These are phyloP conservation scores for Cranoglanis bouderius DNA, from an alignment of 2,113 vertebrate species.

Conservation along the genomic window DNA sequence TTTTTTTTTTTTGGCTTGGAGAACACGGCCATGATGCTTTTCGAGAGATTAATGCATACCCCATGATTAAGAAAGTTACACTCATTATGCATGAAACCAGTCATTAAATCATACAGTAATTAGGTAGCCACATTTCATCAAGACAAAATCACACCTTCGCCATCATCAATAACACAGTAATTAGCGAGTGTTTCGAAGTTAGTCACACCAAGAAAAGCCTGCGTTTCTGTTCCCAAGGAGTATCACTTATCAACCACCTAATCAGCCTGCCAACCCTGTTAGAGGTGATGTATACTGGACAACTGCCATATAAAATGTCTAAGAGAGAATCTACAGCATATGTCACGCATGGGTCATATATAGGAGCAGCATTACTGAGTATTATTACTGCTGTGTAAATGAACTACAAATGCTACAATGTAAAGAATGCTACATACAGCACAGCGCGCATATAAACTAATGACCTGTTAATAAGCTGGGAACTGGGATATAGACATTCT, in stretches of 20 bases:
- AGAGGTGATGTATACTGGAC: constrained; percentile 85
- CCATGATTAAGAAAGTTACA: constrained; percentile 54
- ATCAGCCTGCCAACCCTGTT: constrained; percentile 71
- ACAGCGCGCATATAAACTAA: constrained; percentile 44
- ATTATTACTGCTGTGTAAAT: constrained; percentile 83
- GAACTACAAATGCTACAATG: constrained; percentile 72
- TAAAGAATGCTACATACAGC: constrained; percentile 29
- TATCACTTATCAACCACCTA: constrained; percentile 39
- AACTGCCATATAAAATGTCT: constrained; percentile 83
- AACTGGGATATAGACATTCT: neutral
- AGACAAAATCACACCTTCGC: constrained; percentile 46
- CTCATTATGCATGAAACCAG: constrained; percentile 53
- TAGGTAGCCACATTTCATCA: constrained; percentile 56
- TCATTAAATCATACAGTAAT: constrained; percentile 60
- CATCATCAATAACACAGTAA: constrained; percentile 53
- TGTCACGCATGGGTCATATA: constrained; percentile 80
- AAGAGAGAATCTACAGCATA: constrained; percentile 79
- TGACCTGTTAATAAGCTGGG: neutral
- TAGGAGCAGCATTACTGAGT: constrained; percentile 76
- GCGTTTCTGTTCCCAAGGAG: constrained; percentile 25
- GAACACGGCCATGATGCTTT: constrained; percentile 32
- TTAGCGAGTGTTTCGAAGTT: constrained; percentile 51
- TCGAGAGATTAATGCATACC: constrained; percentile 46
- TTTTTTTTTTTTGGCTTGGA: constrained; percentile 41
- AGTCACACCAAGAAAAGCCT: constrained; percentile 64